Evolutionary conservation across 1,140 invertebrate species (phyloP).

Genomic region (Choristoneura fumiferana): DNA sequence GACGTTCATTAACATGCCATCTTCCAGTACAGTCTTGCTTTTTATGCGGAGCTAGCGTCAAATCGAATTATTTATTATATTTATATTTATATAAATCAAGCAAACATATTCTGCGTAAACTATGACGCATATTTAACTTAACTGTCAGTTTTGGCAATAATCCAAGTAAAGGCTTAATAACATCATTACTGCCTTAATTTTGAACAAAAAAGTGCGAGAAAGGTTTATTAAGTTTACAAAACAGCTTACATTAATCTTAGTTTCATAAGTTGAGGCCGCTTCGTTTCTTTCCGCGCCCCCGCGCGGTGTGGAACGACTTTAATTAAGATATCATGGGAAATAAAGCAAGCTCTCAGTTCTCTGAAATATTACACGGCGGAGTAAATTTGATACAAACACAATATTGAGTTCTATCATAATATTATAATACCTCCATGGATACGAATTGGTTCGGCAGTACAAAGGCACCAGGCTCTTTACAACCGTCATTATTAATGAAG

Average conservation of each 20-base stretch:
- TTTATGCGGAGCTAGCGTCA: too few species aligned
- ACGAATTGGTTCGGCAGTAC: neutral
- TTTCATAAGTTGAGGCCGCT: constrained; percentile 54
- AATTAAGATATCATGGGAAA: constrained; percentile 73
- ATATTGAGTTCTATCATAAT: neutral
- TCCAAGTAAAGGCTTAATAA: too few species aligned
- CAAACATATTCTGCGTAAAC: too few species aligned
- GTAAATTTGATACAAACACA: constrained; percentile 40
- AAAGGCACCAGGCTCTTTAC: neutral
- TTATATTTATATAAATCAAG: too few species aligned
- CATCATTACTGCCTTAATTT: too few species aligned
- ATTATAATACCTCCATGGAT: neutral
- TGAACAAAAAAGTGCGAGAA: neutral
- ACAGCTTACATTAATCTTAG: constrained; percentile 65
- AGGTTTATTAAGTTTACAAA: constrained; percentile 53
- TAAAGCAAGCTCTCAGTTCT: constrained; percentile 54
- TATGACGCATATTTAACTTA: too few species aligned
- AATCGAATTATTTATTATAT: too few species aligned
- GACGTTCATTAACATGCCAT: too few species aligned
- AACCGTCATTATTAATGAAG: neutral
- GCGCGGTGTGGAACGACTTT: constrained; percentile 52
- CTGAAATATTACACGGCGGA: constrained; percentile 51
- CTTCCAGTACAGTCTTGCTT: too few species aligned
- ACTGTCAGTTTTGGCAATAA: too few species aligned
- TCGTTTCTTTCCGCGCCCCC: constrained; percentile 47